Base-by-base conservation (phyloP, 92 coral and sea anemone genomes). In the Porites lobata region DNA sequence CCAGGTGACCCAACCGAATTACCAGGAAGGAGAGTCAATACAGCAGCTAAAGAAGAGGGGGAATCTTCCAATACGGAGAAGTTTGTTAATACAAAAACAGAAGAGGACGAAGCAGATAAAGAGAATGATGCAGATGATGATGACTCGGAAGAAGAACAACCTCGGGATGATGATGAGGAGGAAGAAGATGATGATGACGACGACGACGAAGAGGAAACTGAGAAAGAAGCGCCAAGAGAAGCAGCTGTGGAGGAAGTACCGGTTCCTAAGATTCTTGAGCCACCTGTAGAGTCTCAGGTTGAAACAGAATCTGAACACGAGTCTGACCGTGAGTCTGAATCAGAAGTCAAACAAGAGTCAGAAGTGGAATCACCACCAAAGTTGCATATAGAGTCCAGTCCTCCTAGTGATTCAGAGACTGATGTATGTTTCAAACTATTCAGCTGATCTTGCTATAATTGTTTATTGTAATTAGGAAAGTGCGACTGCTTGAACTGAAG, bases 281-380 rank as follows among this genome's bases (percentile, higher is more conserved):
- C 84, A 19, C 22, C 86, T 50, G 8, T 68, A 63, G 84, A 84
- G 72, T 77, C 88, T 11, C 92, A 93, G 50, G 61, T 64, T 13
- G 94, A 92, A n/a, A 63, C 86, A 2, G 90, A 90, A 50, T 64
- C 91, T 61, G 94, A 91, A 11, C 81, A 90, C 7, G 94, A 95
- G 21, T 85, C 89, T 18, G 99, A 96, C 53, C 90, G 81, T 5
- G 99, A 92, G 64, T 91, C 91, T 77, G 92, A 95, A 80, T 26
- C 83, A 21, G 99, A 96, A 58, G 88, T 65, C 65, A 69, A 59
- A 56, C 79, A 87, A 24, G 78, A 81, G 26, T 69, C 63, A 20
- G 87, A 92, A 11, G 67, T 52, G n/a, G 72, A 84, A 14, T 62
- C 87, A 47, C 52, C 81, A 21, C 19, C 17, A 14, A 73, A 84